Percentiles rank a stretch among this genome's conserved stretches.
These are phyloP conservation scores for Triplophysa siluroides DNA, from an alignment of 2,113 vertebrate species.

Conservation along the genomic window DNA sequence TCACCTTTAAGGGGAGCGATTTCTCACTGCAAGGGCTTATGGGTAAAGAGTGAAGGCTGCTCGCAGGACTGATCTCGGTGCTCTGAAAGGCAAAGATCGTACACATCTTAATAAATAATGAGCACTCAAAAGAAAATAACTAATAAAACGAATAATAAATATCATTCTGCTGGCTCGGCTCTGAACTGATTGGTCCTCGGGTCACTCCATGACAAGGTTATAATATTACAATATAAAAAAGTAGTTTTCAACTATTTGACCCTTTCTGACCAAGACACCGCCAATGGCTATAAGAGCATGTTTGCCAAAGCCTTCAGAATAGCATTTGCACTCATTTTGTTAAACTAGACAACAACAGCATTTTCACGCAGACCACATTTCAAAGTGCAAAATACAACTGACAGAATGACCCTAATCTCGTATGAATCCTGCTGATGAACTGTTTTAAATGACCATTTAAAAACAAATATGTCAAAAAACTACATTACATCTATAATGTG, in stretches of 20 bases:
- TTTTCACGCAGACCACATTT: not conserved
- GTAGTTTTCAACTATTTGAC: not conserved
- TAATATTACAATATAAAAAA: too few species aligned
- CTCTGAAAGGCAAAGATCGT: constrained; percentile 76
- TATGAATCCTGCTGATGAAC: not conserved
- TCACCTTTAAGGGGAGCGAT: constrained; percentile 89
- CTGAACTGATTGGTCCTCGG: not conserved
- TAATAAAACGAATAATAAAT: not conserved
- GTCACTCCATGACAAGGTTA: not conserved
- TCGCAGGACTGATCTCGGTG: constrained; percentile 89
- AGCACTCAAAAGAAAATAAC: not conserved
- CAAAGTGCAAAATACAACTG: not conserved
- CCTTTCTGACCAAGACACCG: not conserved
- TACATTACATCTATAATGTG: not conserved
- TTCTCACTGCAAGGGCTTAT: constrained; percentile 93
- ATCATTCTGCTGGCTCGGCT: not conserved
- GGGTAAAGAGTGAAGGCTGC: constrained; percentile 90
- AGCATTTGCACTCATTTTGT: not conserved
- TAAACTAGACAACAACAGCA: not conserved
- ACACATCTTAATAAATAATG: constrained; percentile 6
- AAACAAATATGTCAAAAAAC: not conserved
- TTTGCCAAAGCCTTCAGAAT: constrained; percentile 6
- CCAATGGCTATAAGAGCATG: not conserved
- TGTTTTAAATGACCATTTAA: not conserved
- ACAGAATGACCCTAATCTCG: not conserved